A percentile compares a stretch with the other conserved stretches of the same genome.
These are phyloP conservation scores for Pseudachorutes palmiensis DNA, from an alignment of 1,140 invertebrate species.

Conservation along the genomic window DNA sequence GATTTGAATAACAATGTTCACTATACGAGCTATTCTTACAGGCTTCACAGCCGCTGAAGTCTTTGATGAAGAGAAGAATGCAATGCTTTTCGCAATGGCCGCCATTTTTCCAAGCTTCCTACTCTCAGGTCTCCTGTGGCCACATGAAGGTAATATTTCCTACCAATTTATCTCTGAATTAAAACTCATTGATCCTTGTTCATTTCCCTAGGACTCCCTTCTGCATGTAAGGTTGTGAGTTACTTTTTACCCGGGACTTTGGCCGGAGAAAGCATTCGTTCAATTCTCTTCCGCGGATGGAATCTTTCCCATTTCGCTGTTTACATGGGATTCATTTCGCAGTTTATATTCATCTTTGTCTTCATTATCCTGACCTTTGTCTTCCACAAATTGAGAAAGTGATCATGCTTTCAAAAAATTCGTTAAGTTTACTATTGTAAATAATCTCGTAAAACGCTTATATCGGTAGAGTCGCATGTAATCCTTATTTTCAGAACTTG, in stretches of 20 bases:
- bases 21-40: background rate
- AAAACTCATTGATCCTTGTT: background rate
- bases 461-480: too few relatives aligned
- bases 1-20: background rate
- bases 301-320: background rate
- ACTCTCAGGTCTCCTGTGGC: background rate
- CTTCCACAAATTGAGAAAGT: background rate
- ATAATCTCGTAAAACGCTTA: too few relatives aligned
- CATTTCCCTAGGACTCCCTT: background rate
- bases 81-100: conserved; percentile 82
- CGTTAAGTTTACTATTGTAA: too few relatives aligned
- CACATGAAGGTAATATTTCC: background rate
- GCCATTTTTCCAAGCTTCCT: conserved; percentile 64
- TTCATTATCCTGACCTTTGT: background rate
- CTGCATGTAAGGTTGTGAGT: background rate
- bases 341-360: background rate
- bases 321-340: conserved; percentile 3
- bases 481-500: too few relatives aligned
- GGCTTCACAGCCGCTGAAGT: background rate
- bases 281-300: conserved; percentile 5
- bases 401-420: too few relatives aligned
- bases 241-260: background rate
- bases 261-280: background rate
- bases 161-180: background rate
- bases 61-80: conserved; percentile 64